Base-by-base conservation (phyloP, 2,113 vertebrate genomes). In the Microtus oregoni region DNA sequence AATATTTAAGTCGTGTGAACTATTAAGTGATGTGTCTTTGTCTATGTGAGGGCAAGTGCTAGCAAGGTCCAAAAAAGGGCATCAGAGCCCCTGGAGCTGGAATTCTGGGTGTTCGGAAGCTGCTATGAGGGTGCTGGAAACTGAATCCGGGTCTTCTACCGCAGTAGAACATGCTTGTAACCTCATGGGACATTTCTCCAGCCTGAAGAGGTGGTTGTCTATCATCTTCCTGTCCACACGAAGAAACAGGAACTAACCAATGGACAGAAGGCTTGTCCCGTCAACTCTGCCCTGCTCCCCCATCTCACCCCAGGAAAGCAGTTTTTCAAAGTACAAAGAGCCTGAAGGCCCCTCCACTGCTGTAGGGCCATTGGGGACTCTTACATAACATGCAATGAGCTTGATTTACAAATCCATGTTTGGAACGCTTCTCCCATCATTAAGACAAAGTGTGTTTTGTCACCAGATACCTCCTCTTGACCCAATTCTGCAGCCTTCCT, bases 391-490 rank as follows among this genome's bases (percentile, higher is more conserved):
- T 10, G 3, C 67, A 70, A 17, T 58, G 38, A 44, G 52, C 32
- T 35, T 86, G 67, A 24, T 86, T 92, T 88, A 52, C 58, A 85
- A 72, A 50, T 15, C 28, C 8, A 13, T 13, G 35, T 83, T 81
- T 77, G 76, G 65, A 95, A 30, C 38, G 7, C 5, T n/a, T 86
- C 52, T 92, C 76, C 44, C 50, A 38, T 85, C 52, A n/a, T 82
- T 19, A 50, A 67, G 61, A 65, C 63, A 65, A n/a, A 90, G 75
- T 90, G 5, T 72, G 44, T 79, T 87, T 95, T 94, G 61, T 76
- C 0, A 61, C 0, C 19, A 88, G 19, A 68, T 1, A 26, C 47
- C 73, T 93, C 38, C 70, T 58, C 68, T 78, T 91, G 79, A 77
- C 87, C 65, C 14, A 20, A 8, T 97, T 92, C 93, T 26, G 63